phyloP scores from a whole-genome alignment of 1,140 invertebrate species.

The Drosophila persimilis region DNA sequence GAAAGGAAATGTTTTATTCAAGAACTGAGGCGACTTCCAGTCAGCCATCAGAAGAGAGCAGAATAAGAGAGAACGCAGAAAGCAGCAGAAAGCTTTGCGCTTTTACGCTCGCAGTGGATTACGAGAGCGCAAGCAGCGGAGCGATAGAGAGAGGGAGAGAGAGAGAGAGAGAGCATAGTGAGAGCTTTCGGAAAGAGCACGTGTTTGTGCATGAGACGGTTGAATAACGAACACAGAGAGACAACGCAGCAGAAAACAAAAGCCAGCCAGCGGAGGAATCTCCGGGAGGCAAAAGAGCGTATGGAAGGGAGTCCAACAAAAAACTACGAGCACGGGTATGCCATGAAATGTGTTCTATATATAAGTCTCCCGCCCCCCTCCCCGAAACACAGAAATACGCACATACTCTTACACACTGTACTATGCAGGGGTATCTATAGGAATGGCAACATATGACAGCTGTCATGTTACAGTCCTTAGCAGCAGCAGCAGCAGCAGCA shows the following conservation, averaged over 20 bases:
- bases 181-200: constrained; percentile 16
- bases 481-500: constrained; percentile 26
- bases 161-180: neutral
- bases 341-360: constrained; percentile 48
- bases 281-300: constrained; percentile 36
- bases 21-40: constrained; percentile 46
- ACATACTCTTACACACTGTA: neutral
- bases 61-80: neutral
- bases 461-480: constrained; percentile 72
- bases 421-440: constrained; percentile 20
- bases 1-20: constrained; percentile 42
- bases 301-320: constrained; percentile 29
- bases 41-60: constrained; percentile 46
- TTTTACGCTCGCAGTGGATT: constrained; percentile 4
- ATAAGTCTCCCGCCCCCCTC: neutral
- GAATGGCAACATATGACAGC: constrained; percentile 75
- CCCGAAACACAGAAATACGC: neutral
- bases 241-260: constrained; percentile 26
- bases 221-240: constrained; percentile 33
- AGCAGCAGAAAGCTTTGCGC: neutral
- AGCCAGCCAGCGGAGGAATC: neutral
- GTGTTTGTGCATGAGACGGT: constrained; percentile 26
- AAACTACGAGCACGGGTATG: constrained; percentile 32
- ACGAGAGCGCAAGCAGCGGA: constrained; percentile 4
- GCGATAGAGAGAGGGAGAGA: neutral